A percentile compares a stretch with the other conserved stretches of the same genome.
Conservation (phyloP, 2,888 invertebrate genomes). For the Punctoribates punctum region DNA sequence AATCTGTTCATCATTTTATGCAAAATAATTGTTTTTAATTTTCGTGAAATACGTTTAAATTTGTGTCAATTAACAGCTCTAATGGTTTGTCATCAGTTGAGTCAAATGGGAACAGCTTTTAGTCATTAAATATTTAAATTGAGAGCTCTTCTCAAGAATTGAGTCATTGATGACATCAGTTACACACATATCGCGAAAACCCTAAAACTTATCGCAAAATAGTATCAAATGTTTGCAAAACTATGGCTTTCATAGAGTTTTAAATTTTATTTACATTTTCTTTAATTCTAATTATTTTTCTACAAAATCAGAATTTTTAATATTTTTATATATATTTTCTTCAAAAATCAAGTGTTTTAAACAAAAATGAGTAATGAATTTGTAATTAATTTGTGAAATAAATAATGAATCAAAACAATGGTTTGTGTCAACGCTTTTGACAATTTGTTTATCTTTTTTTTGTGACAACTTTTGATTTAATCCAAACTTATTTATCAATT, state of each 20-base stretch:
- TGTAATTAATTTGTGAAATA: not conserved
- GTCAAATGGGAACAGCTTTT: not conserved
- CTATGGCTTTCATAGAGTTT: conserved; percentile 6
- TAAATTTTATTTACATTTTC: not conserved
- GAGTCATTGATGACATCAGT: conserved; percentile 15
- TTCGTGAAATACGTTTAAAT: no score
- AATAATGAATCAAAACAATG: conserved; percentile 27
- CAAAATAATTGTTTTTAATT: no score
- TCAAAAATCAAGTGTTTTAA: not conserved
- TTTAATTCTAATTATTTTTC: not conserved
- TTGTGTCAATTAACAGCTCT: no score
- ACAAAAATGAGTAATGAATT: not conserved
- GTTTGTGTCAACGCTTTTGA: conserved; percentile 21
- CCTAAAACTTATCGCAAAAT: not conserved
- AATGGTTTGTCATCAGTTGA: no score
- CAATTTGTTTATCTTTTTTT: not conserved
- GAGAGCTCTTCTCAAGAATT: not conserved
- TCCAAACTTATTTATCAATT: not conserved
- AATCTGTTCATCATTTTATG: no score
- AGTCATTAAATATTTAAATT: not conserved
- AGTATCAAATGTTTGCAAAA: not conserved
- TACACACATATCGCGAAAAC: not conserved
- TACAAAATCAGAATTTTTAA: not conserved
- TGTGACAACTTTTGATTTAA: not conserved
- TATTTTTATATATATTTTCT: not conserved